Evolutionary conservation across 2,888 invertebrate species (phyloP), one percentile per base, ranked within the genome.

Genomic region (Boloria selene): DNA sequence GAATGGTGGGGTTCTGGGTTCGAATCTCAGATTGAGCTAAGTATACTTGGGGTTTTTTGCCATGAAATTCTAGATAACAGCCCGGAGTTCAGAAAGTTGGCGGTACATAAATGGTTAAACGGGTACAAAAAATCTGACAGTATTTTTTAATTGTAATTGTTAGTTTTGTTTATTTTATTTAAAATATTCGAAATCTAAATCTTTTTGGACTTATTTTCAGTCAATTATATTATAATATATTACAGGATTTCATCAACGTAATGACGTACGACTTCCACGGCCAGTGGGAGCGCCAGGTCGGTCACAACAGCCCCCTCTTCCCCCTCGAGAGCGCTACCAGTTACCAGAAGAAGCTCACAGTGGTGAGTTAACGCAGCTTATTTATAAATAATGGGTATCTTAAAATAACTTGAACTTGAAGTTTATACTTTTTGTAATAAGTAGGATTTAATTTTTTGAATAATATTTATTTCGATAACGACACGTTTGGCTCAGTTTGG

Each of bases 181-280:
- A n/a, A n/a, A n/a, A n/a, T n/a, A n/a, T n/a, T n/a, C n/a, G n/a
- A n/a, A n/a, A n/a, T n/a, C n/a, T n/a, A n/a, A n/a, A 31, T 31
- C 4, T 5, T 31, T 6, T 31, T 31, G 1, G 6, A 31, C 31
- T 31, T 31, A 31, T 31, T 31, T 5, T 31, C 5, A 31, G 31
- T 38, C 7, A 38, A 38, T 38, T 38, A 7, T 38, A 38, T 38
- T 2, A 38, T 38, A 38, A 10, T 10, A 38, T 53, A 51, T 52
- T 49, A 5, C 75, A 93, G 93, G 98, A 98, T 87, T 97, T 96
- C 81, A 97, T 98, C 82, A 98, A 98, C 83, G 96, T 98, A 13
- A 98, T 98, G 98, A 97, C 98, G 0, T 98, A 98, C 80, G 98
- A 98, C 84, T 98, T 98, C 94, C 98, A 98, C 80, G 98, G 98